Evolutionary conservation across 53 echinoderm and acorn worm species (phyloP), one percentile per base, ranked within the genome.

Genomic region (Paracentrotus lividus): DNA sequence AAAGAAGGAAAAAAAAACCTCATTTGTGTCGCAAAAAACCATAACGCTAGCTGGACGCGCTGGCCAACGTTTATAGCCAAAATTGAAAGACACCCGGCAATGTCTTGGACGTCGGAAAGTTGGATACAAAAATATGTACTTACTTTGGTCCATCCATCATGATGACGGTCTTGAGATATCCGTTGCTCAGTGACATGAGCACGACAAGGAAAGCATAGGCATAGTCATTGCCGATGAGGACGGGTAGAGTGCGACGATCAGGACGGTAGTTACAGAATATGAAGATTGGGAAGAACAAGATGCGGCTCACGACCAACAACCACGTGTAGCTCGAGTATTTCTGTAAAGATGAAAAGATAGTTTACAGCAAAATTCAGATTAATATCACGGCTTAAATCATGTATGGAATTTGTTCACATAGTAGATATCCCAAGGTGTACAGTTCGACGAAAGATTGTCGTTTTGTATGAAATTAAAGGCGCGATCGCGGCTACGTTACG

Each of bases 131-230:
- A 31, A 36, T 95, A n/a, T n/a, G n/a, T n/a, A n/a, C 97, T 97
- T 96, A 99, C 99, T 96, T 93, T 66, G 97, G 96, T 72, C 95
- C 97, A 90, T 97, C 97, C 93, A 98, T 97, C 97, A 99, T 99
- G 85, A 96, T 88, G 44, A 95, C 77, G 14, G 97, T 97, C 92
- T 99, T 97, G 42, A 97, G 95, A 78, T 97, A 98, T 38, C 99
- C 99, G 40, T 96, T 96, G 88, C 95, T 92, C 8, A 97, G 15
- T 1, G 96, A 95, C 90, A 99, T 94, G 54, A 96, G 49, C 36
- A 96, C 85, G 21, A 97, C 96, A 24, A 99, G 53, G 65, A 85
- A 60, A 47, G 96, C 94, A 86, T 97, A 97, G 72, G 96, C 93
- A 54, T 85, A 94, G 93, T 99, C 99, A 49, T 96, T 97, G 60